A percentile compares a stretch with the other conserved stretches of the same genome.
These are phyloP conservation scores for Geodia barretti DNA, from an alignment of 37 sponge, comb jelly and placozoan species.

Conservation along the genomic window DNA sequence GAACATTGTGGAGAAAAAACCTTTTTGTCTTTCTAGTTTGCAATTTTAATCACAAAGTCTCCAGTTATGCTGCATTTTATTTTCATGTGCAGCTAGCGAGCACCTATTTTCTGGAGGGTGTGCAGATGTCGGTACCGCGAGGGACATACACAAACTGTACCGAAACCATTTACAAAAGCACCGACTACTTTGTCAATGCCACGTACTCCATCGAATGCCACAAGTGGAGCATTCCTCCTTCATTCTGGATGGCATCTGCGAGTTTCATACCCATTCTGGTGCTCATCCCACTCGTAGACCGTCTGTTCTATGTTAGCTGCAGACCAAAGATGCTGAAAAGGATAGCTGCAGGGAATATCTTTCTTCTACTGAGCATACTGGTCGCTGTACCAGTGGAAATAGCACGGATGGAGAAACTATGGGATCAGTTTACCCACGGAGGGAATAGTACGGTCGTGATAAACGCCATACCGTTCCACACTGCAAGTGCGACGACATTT, in stretches of 20 bases:
- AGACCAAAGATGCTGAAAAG: not conserved
- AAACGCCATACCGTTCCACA: constrained; percentile 5
- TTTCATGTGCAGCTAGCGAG: not conserved
- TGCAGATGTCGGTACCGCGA: not conserved
- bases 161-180: not conserved
- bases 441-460: not conserved
- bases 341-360: not conserved
- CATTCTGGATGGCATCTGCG: not conserved
- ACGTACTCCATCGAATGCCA: not conserved
- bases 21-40: too few relatives aligned
- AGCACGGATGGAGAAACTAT: not conserved
- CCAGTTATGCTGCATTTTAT: too few relatives aligned
- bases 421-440: not conserved
- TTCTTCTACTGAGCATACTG: not conserved
- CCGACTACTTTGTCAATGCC: not conserved
- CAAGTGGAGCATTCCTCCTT: not conserved
- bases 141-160: not conserved
- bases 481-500: not conserved
- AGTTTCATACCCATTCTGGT: not conserved
- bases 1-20: too few relatives aligned
- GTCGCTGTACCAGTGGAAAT: not conserved
- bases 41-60: too few relatives aligned
- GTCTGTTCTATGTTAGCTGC: not conserved
- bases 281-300: constrained; percentile 6
- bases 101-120: not conserved